These are phyloP conservation scores for Sialis lutaria DNA, from an alignment of 2,888 invertebrate species.

Conservation along the genomic window DNA sequence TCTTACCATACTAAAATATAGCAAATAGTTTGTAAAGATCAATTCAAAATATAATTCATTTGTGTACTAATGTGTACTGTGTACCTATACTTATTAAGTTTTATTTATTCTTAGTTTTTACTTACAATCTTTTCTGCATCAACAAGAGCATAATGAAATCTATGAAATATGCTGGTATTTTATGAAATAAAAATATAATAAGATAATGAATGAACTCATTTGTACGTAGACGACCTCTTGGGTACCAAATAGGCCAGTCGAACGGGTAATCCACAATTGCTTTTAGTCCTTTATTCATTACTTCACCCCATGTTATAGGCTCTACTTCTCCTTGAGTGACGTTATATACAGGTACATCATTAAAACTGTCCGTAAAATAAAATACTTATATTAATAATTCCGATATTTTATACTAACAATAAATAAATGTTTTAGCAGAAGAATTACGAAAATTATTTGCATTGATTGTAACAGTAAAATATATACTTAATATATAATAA, in stretches of 20 bases:
- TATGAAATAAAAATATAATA: constrained; percentile 46
- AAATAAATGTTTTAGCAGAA: no score
- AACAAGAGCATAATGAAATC: constrained; percentile 45
- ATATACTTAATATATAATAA: no score
- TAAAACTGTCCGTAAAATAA: constrained; percentile 21
- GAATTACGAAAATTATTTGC: no score
- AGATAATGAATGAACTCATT: constrained; percentile 43
- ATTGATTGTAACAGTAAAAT: no score
- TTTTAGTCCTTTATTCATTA: constrained; percentile 43
- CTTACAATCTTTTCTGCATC: constrained; percentile 59
- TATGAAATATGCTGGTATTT: constrained; percentile 54
- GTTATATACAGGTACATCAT: constrained; percentile 48
- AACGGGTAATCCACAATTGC: constrained; percentile 47
- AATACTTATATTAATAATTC: no score
- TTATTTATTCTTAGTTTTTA: constrained; percentile 10
- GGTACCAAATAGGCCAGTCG: constrained; percentile 50
- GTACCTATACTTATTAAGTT: no score
- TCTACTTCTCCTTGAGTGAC: constrained; percentile 50
- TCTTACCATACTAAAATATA: constrained; percentile 33
- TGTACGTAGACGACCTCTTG: constrained; percentile 47
- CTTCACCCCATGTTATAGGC: constrained; percentile 65
- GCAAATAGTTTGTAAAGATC: no score
- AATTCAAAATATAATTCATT: no score
- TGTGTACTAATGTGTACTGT: no score
- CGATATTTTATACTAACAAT: no score